Evolutionary conservation across 2,797 vertebrate species (phyloP).

Genomic region (Channa striata): DNA sequence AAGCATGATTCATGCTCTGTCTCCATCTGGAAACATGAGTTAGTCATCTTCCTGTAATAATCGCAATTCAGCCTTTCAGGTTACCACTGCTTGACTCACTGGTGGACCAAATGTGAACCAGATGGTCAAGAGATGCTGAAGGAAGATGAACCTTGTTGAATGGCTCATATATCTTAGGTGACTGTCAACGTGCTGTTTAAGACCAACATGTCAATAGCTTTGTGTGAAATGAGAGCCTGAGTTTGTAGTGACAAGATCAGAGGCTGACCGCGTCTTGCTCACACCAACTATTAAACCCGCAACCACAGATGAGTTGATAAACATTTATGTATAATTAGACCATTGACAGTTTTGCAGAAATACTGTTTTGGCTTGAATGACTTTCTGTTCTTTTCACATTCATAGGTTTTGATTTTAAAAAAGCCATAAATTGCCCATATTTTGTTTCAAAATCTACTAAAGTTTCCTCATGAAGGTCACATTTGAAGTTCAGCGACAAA

Average conservation of each 20-base stretch:
- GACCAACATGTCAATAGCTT: neutral
- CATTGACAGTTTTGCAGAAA: neutral
- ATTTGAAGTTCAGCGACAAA: conserved; percentile 16
- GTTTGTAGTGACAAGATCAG: conserved; percentile 2
- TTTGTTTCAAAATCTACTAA: neutral
- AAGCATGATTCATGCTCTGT: neutral
- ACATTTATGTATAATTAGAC: neutral
- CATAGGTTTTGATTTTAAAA: no score
- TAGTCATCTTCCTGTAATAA: neutral
- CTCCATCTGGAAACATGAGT: conserved; percentile 14
- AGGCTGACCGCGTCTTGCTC: neutral
- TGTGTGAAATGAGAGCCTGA: conserved; percentile 10
- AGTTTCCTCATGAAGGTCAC: conserved; percentile 33
- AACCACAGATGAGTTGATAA: neutral
- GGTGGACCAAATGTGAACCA: conserved; percentile 1
- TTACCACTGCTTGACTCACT: neutral
- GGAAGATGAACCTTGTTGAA: conserved; percentile 1
- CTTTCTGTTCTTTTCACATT: neutral
- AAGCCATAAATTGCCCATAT: no score
- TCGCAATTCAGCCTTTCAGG: neutral
- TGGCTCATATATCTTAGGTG: conserved; percentile 2
- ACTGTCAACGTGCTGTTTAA: neutral
- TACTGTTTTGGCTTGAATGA: neutral
- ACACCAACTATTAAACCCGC: neutral
- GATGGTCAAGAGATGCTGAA: conserved; percentile 18